These are phyloP conservation scores for Drosophila eugracilis DNA, from an alignment of 1,140 invertebrate genomes.

Conservation along the genomic window DNA sequence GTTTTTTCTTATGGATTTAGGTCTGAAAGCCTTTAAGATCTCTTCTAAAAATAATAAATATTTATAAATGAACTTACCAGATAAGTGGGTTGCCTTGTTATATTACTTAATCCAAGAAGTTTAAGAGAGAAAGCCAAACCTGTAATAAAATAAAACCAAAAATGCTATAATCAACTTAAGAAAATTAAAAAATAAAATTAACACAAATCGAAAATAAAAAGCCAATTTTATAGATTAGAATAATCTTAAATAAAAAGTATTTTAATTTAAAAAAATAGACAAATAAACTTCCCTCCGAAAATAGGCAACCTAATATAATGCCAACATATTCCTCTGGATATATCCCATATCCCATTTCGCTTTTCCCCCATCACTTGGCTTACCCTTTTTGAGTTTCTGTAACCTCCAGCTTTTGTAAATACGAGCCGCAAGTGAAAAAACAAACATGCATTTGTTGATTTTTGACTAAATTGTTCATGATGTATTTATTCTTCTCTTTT, in stretches of 20 bases:
- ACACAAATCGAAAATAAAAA: neutral
- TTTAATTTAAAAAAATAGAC: neutral
- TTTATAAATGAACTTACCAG: too few relatives aligned
- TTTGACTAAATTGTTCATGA: constrained; percentile 79
- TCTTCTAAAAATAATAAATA: too few relatives aligned
- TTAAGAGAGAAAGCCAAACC: too few relatives aligned
- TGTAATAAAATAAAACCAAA: neutral
- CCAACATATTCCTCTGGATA: too few relatives aligned
- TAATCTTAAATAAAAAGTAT: neutral
- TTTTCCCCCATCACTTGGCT: too few relatives aligned
- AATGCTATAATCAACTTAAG: neutral
- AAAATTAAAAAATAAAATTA: neutral
- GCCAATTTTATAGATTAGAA: neutral
- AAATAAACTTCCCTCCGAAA: too few relatives aligned
- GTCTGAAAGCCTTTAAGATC: too few relatives aligned
- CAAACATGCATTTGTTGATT: constrained; percentile 43
- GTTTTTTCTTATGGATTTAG: neutral
- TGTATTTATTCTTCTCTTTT: constrained; percentile 68
- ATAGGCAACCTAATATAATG: too few relatives aligned
- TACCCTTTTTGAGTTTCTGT: too few relatives aligned
- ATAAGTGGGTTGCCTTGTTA: too few relatives aligned
- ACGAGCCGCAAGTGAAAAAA: constrained; percentile 14
- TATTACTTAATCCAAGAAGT: too few relatives aligned
- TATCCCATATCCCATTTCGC: too few relatives aligned
- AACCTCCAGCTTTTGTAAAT: neutral